Percentiles rank a stretch among this genome's conserved stretches.
Evolutionary conservation across 2,797 vertebrate species (phyloP).

Genomic region (Sphenodon punctatus): DNA sequence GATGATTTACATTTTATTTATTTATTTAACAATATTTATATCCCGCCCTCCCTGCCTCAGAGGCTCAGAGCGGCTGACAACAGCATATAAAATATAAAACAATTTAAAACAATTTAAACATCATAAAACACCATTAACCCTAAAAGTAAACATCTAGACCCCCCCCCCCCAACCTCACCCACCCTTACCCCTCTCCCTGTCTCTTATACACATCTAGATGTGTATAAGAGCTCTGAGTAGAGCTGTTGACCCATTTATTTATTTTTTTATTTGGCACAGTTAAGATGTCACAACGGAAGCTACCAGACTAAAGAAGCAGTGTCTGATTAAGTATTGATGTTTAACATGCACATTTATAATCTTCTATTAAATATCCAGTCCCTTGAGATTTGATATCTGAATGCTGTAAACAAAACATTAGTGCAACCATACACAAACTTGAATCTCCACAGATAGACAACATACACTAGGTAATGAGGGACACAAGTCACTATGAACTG

Average conservation of each 20-base stretch:
- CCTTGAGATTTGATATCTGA: not conserved
- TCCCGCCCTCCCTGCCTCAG: too few species aligned
- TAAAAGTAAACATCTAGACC: too few species aligned
- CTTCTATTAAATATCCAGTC: not conserved
- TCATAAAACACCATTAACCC: too few species aligned
- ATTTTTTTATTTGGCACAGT: not conserved
- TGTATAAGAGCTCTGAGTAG: slow-evolving; percentile 17
- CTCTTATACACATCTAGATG: too few species aligned
- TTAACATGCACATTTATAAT: not conserved
- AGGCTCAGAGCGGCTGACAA: too few species aligned
- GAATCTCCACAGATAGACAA: not conserved
- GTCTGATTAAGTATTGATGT: not conserved
- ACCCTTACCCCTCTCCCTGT: too few species aligned
- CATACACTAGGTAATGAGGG: not conserved
- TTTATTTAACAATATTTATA: too few species aligned
- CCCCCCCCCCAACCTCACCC: too few species aligned
- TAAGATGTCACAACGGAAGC: not conserved
- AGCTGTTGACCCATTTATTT: not conserved
- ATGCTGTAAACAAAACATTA: not conserved
- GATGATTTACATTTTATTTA: too few species aligned
- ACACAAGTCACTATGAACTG: too few species aligned
- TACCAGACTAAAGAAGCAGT: not conserved
- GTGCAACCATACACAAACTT: not conserved
- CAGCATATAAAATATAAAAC: too few species aligned
- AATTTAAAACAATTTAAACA: too few species aligned